Percentiles rank a stretch among this genome's conserved stretches.
phyloP scores from a whole-genome alignment of 2,113 vertebrate species.

The Rhodinocichla rosea region DNA sequence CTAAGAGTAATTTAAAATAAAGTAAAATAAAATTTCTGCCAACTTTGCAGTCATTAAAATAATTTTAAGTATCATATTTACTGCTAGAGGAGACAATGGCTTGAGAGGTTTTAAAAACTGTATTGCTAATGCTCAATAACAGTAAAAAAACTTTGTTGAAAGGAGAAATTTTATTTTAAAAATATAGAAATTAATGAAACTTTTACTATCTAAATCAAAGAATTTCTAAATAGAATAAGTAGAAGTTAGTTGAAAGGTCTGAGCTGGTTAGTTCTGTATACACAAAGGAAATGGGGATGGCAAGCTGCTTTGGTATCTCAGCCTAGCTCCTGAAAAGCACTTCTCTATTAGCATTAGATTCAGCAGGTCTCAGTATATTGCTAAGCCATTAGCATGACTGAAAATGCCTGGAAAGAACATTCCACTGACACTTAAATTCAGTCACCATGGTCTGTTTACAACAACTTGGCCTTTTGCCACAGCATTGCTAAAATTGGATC shows the following conservation, averaged over 20 bases:
- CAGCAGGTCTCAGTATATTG: neutral
- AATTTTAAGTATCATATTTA: neutral
- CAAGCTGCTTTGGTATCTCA: neutral
- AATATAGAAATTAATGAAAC: neutral
- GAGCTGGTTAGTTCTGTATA: neutral
- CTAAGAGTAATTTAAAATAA: neutral
- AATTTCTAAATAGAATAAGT: neutral
- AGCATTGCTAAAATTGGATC: neutral
- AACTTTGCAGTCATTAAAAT: neutral
- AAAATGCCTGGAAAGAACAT: constrained; percentile 8
- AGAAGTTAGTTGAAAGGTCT: neutral
- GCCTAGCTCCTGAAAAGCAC: neutral
- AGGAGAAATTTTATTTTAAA: neutral
- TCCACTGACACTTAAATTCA: neutral
- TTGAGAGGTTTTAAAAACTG: neutral
- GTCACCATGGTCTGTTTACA: neutral
- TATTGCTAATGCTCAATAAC: neutral
- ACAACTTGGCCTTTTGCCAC: neutral
- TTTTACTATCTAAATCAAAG: neutral
- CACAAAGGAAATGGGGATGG: neutral
- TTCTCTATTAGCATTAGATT: neutral
- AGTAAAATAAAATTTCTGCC: neutral
- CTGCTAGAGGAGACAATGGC: neutral
- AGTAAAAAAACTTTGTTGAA: neutral
- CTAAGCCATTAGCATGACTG: neutral